phyloP scores from a whole-genome alignment of 2,888 invertebrate species.

The Nasonovia ribisnigri region DNA sequence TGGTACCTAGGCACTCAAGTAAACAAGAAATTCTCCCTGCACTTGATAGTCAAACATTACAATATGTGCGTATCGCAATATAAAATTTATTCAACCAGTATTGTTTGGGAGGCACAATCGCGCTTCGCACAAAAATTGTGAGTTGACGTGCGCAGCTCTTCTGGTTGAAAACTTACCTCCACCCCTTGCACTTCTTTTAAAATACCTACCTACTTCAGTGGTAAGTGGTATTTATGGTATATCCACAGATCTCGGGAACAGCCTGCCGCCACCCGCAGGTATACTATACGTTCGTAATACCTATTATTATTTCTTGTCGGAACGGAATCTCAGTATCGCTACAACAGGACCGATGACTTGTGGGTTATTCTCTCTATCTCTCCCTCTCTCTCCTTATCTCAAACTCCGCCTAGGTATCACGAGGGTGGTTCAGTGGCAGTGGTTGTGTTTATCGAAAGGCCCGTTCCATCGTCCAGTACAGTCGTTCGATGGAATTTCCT shows the following conservation, averaged over 20 bases:
- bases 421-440: background rate
- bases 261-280: rapidly evolving
- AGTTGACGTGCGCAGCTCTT: background rate
- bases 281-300: background rate
- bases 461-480: background rate
- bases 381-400: background rate
- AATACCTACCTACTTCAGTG: background rate
- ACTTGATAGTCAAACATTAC: background rate
- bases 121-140: background rate
- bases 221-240: background rate
- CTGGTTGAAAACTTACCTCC: background rate
- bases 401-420: background rate
- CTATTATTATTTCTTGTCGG: background rate
- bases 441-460: background rate
- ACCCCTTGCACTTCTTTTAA: background rate
- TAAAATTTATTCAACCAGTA: background rate
- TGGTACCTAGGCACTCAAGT: too few relatives aligned
- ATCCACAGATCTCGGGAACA: background rate
- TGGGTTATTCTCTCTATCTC: background rate
- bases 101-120: background rate
- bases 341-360: background rate
- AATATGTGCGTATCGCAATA: background rate
- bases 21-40: background rate
- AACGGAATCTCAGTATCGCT: background rate
- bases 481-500: background rate